Evolutionary conservation across 2,113 vertebrate genomes (phyloP), one percentile per base, ranked within the genome.

Genomic region (Sinocyclocheilus rhinocerous): DNA sequence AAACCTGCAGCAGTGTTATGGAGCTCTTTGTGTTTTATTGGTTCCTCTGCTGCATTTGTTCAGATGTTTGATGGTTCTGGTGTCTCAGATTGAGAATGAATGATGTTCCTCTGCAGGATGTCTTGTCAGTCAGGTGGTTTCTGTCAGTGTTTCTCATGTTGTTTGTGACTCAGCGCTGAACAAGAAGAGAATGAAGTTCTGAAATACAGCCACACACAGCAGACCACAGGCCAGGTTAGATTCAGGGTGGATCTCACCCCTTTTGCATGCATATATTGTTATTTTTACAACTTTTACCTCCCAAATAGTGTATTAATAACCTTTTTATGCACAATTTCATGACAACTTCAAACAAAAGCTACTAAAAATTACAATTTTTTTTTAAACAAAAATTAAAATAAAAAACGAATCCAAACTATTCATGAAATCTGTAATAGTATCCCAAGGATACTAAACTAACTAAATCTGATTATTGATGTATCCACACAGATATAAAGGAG

Each of bases 401-500:
- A 29, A 29, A 29, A 29, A 29, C 29, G 29, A 29, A 29, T 29
- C 36, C 36, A 36, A 36, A 36, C 36, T 36, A 36, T 36, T 36
- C 5, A 29, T 29, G 2, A 29, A 29, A 29, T 2, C 29, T 33
- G 29, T 33, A 33, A 33, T 33, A 2, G 29, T 63, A 26, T n/a
- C n/a, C 26, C 11, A 2, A 4, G 24, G 10, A 26, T 6, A 12
- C 22, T 65, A 26, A 26, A 0, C 12, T 16, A 33, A 2, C 65
- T 45, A 67, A 33, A 55, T 87, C 36, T 39, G 39, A 69, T 67
- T 67, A 13, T 15, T 26, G 4, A 1, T 65, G 33, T 70, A 16
- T 65, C 13, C 69, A 2, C 70, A 4, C 86, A 95, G 95, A 96
- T 87, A 91, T 93, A 80, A 96, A 96, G 0, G 95, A 96, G 90